Conservation (phyloP, 2,797 vertebrate species). For the Galaxias olidus region DNA sequence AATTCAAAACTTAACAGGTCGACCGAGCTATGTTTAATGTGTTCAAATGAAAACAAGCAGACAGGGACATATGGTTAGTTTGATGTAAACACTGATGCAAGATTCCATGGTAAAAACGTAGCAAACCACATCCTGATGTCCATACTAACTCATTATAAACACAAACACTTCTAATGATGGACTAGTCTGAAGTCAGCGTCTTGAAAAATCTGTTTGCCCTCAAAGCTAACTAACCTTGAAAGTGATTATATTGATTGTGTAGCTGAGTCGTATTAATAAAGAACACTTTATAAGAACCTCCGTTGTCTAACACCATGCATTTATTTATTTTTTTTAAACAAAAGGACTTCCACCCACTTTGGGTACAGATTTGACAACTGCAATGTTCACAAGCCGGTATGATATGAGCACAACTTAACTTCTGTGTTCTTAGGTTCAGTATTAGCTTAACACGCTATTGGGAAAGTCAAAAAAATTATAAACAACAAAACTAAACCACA, state of each 20-base stretch:
- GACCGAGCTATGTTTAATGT: too few species aligned
- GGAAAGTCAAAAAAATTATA: constrained; percentile 28
- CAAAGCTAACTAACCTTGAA: neutral
- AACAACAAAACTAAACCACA: constrained; percentile 3
- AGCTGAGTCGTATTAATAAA: constrained; percentile 7
- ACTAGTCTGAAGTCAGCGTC: too few species aligned
- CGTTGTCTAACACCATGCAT: constrained; percentile 41
- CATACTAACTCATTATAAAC: too few species aligned
- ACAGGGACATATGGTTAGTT: too few species aligned
- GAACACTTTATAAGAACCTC: constrained; percentile 38
- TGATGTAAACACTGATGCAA: too few species aligned
- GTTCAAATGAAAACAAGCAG: too few species aligned
- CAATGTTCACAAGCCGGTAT: constrained; percentile 21
- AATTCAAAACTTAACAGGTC: neutral
- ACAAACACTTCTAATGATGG: too few species aligned
- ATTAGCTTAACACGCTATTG: constrained; percentile 35
- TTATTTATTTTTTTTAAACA: constrained; percentile 50
- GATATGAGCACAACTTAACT: constrained; percentile 25
- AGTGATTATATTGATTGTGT: neutral
- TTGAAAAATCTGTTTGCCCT: neutral
- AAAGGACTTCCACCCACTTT: constrained; percentile 23
- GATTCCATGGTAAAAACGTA: too few species aligned
- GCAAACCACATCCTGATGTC: too few species aligned
- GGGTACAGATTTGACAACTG: constrained; percentile 27
- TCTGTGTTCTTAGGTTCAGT: constrained; percentile 21